Evolutionary conservation across 2,113 vertebrate genomes (phyloP).

Genomic region (Microtus ochrogaster): DNA sequence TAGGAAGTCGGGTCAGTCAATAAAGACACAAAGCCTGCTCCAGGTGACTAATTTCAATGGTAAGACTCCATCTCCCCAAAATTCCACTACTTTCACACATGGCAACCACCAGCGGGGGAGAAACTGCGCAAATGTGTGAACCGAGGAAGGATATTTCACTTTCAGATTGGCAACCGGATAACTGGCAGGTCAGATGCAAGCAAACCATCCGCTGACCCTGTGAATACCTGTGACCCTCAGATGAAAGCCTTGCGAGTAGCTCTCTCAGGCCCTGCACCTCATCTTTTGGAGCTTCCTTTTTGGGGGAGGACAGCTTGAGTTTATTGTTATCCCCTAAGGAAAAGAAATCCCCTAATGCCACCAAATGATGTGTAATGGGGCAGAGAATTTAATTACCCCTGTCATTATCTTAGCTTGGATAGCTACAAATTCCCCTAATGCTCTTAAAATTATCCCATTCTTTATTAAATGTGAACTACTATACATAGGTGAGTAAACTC

Average conservation of each 20-base stretch:
- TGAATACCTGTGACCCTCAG: neutral
- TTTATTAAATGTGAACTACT: slow-evolving; percentile 19
- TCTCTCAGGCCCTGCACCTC: neutral
- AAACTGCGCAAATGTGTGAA: too few species aligned
- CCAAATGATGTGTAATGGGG: neutral
- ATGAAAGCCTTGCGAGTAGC: neutral
- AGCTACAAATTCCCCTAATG: slow-evolving; percentile 5
- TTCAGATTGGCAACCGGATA: neutral
- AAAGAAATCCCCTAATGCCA: neutral
- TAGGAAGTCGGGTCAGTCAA: neutral
- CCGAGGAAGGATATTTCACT: neutral
- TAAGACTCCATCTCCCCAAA: neutral
- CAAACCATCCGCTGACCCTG: neutral
- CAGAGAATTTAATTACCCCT: slow-evolving; percentile 53
- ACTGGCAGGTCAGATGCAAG: neutral
- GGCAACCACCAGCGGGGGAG: neutral
- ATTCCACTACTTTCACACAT: neutral
- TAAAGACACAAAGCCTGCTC: neutral
- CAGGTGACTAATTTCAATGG: neutral
- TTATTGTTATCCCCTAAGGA: neutral
- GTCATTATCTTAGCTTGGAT: slow-evolving; percentile 42
- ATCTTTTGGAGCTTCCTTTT: neutral
- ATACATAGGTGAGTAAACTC: neutral
- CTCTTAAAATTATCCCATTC: slow-evolving; percentile 41
- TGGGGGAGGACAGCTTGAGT: neutral